These are phyloP conservation scores for Sphaerophoria taeniata DNA, from an alignment of 2,888 invertebrate species.

Conservation along the genomic window DNA sequence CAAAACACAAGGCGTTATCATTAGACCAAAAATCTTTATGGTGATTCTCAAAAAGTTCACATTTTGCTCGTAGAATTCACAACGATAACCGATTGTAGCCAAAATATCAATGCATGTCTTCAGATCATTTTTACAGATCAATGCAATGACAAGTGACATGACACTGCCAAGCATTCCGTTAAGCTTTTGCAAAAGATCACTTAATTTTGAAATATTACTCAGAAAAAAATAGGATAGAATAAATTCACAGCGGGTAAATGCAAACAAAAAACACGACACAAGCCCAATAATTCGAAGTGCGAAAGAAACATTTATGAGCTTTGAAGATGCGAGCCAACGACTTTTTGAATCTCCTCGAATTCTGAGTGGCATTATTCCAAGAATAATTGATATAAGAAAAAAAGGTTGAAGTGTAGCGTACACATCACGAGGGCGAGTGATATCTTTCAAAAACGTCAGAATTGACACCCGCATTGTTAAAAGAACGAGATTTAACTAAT, in stretches of 20 bases:
- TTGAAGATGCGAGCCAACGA: conserved; percentile 46
- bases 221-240: conserved; percentile 77
- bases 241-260: conserved; percentile 68
- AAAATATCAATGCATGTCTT: conserved; percentile 42
- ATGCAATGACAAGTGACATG: conserved; percentile 71
- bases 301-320: conserved; percentile 30
- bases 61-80: conserved; percentile 16
- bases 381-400: conserved; percentile 33
- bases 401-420: conserved; percentile 55
- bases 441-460: conserved; percentile 22
- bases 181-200: conserved; percentile 77
- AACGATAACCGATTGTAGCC: conserved; percentile 43
- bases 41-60: conserved; percentile 17
- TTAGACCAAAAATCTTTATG: conserved; percentile 1
- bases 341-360: conserved; percentile 26
- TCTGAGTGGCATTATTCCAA: conserved; percentile 52
- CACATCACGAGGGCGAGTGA: conserved; percentile 44
- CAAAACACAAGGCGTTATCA: conserved; percentile 28
- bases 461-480: conserved; percentile 16
- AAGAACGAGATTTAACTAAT: background rate
- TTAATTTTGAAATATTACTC: conserved; percentile 77
- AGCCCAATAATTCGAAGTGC: conserved; percentile 75
- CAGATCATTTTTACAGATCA: conserved; percentile 72
- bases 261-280: conserved; percentile 67
- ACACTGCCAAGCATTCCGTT: conserved; percentile 78